Percentiles rank a stretch among this genome's conserved stretches.
Evolutionary conservation across 2,888 invertebrate species (phyloP).

Genomic region (Idaea straminata): DNA sequence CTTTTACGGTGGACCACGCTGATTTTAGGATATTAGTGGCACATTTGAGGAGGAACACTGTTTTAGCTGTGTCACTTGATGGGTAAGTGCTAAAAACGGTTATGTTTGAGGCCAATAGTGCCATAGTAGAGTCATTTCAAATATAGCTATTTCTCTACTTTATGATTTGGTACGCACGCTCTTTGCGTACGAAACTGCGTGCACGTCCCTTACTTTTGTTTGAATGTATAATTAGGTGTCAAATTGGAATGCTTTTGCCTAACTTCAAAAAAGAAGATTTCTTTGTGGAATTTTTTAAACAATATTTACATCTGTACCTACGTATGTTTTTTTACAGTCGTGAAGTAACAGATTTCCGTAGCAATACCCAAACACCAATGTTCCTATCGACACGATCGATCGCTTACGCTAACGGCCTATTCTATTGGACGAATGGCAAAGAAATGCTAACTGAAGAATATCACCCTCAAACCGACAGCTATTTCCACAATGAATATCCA

Average conservation of each 20-base stretch:
- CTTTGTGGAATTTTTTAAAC: no score
- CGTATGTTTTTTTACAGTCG: slow-evolving; percentile 64
- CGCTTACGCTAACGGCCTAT: slow-evolving; percentile 86
- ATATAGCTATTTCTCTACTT: no score
- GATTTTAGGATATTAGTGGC: slow-evolving; percentile 90
- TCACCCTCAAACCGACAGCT: slow-evolving; percentile 83
- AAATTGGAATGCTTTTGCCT: no score
- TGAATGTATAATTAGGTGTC: no score
- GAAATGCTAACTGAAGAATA: slow-evolving; percentile 90
- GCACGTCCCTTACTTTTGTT: no score
- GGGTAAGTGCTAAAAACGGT: slow-evolving; percentile 74
- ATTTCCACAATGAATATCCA: slow-evolving; percentile 88
- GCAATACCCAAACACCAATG: slow-evolving; percentile 87
- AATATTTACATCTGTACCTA: no score
- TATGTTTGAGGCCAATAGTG: neutral
- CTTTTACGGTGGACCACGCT: slow-evolving; percentile 90
- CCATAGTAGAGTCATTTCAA: no score
- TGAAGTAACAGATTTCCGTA: slow-evolving; percentile 85
- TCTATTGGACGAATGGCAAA: slow-evolving; percentile 92
- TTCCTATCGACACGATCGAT: slow-evolving; percentile 88
- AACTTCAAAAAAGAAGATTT: no score
- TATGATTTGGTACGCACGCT: no score
- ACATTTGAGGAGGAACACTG: slow-evolving; percentile 86
- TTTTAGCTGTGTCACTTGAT: slow-evolving; percentile 89
- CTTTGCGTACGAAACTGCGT: no score